Base-by-base conservation (phyloP, 2,113 vertebrate species). In the Ceratotherium simum region DNA sequence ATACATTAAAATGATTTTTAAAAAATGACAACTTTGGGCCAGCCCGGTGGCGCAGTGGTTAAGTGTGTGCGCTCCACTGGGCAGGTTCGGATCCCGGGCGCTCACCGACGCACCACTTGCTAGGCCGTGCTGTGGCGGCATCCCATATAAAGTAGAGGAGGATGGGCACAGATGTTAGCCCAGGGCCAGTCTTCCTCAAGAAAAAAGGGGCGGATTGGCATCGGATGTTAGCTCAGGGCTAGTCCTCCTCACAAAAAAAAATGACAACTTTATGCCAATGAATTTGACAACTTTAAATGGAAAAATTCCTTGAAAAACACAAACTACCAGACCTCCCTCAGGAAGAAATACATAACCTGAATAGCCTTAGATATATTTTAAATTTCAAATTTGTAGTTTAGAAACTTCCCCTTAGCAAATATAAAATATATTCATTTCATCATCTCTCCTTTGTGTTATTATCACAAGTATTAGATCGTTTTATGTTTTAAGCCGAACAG, bases 251-350 rank as follows among this genome's bases (percentile, higher is more conserved):
- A 42, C 42, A 48, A 3, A 58, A 58, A 58, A 16, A 58, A 54
- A 42, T 73, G 21, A 86, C 17, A 86, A 72, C 4, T 67, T 94
- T 62, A 95, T 95, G 33, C 36, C 54, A 93, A 8, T 93, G 95
- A 79, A 60, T 79, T 91, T 95, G 48, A 56, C 25, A 78, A 29
- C 20, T 58, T 65, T 64, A 42, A 90, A 58, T 64, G 67, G 16
- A 91, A 16, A 46, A 90, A 92, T 95, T 89, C 12, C 29, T 89
- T 73, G 36, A 92, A 94, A 96, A 25, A 69, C 27, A 73, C 23
- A 87, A 86, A 90, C 82, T 82, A 78, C 9, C 60, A 67, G 20
- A 65, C 12, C 56, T 89, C 42, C 48, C 18, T 18, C 6, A 86
- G 48, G 67, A 90, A 97, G n/a, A 76, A 82, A 75, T 58, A 56